These are phyloP conservation scores for Leucoraja erinaceus DNA, from an alignment of 2,113 vertebrate genomes.

Conservation along the genomic window DNA sequence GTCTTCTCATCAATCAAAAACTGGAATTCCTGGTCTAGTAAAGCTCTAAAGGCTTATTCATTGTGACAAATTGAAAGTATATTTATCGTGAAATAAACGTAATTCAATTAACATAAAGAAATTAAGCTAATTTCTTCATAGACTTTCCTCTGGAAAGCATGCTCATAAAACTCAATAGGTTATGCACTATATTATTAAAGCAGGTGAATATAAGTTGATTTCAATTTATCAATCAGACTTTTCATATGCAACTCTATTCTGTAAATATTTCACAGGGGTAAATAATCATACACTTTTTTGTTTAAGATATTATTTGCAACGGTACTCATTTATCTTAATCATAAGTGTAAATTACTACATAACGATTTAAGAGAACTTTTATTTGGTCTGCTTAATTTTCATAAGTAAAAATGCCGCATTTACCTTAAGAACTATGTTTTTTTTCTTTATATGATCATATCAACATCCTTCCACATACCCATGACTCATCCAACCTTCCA, in stretches of 20 bases:
- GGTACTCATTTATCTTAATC: background rate
- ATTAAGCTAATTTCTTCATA: background rate
- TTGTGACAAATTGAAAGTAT: background rate
- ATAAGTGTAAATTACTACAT: background rate
- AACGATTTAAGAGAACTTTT: background rate
- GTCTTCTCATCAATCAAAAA: background rate
- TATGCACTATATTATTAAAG: background rate
- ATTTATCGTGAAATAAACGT: background rate
- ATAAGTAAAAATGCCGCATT: background rate
- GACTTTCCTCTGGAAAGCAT: background rate
- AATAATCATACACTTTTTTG: background rate
- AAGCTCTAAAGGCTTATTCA: background rate
- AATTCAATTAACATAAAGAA: background rate
- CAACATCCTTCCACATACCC: too few relatives aligned
- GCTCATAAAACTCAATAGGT: background rate
- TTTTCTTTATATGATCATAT: background rate
- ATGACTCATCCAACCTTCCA: too few relatives aligned
- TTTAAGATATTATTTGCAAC: background rate
- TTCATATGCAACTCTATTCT: background rate
- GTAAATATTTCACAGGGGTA: background rate
- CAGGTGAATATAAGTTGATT: background rate
- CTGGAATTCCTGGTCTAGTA: background rate
- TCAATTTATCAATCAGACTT: background rate
- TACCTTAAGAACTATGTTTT: background rate
- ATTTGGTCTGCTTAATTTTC: background rate